Evolutionary conservation across 2,797 vertebrate species (phyloP).

Genomic region (Euphonia xanthogaster): DNA sequence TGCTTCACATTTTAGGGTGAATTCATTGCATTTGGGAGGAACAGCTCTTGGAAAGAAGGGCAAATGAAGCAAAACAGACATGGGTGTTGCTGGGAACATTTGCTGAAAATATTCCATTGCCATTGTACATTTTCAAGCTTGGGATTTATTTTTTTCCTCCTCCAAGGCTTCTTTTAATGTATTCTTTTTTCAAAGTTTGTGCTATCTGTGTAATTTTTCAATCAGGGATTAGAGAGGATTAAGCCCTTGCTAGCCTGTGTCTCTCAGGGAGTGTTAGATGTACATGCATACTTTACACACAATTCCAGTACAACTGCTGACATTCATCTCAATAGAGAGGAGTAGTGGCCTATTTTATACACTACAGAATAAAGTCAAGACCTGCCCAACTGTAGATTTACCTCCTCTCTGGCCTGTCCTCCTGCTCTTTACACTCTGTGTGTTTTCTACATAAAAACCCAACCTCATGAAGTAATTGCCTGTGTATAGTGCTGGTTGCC

Average conservation of each 20-base stretch:
- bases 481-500: background rate
- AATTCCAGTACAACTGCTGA: background rate
- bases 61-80: background rate
- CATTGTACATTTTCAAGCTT: background rate
- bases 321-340: background rate
- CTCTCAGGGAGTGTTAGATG: background rate
- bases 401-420: background rate
- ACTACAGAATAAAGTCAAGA: background rate
- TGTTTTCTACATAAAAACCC: background rate
- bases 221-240: slow-evolving; percentile 45
- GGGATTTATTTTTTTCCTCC: background rate
- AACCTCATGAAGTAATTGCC: background rate
- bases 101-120: background rate
- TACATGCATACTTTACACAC: background rate
- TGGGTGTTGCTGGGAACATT: background rate
- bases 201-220: slow-evolving; percentile 50
- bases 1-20: background rate
- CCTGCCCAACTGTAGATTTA: background rate
- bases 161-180: slow-evolving; percentile 17
- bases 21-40: background rate
- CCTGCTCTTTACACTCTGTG: background rate
- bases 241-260: background rate
- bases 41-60: background rate
- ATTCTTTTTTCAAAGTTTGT: slow-evolving; percentile 54
- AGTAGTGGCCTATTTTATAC: background rate